Evolutionary conservation across 2,888 invertebrate genomes (phyloP), one percentile per base, ranked within the genome.

Genomic region (Hemicrepidius hirtus): DNA sequence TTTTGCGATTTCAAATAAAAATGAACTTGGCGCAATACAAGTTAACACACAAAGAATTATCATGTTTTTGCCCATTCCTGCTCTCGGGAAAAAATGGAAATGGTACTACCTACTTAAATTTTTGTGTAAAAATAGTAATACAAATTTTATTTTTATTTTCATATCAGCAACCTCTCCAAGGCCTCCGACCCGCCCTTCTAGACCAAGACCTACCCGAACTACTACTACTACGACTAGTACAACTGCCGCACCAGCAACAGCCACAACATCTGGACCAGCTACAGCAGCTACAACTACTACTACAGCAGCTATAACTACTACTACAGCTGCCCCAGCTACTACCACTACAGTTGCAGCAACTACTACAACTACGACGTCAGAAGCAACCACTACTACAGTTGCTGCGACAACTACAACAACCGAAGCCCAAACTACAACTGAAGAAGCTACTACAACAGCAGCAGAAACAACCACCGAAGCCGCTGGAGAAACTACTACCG

Each of bases 171-270:
- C 62, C 5, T 28, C 62, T 7, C 44, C 20, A 28, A 13, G 13
- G 13, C 37, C 7, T 16, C 62, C 62, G 13, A 21, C 62, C 0
- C 62, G 62, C n/a, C 62, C 62, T 44, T 12, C 59, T 5, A 59
- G 59, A 35, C 13, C 55, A 35, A 55, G 28, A 16, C 12, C 55
- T 9, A 55, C 35, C 0, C 6, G 9, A 18, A 55, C 55, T 10
- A 55, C 55, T 13, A 16, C 24, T 3, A 24, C 3, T 3, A 24
- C 24, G 5, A 24, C 24, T 3, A 5, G 3, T 3, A 5, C 24
- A 24, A 2, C 24, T 5, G 24, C 35, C n/a, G n/a, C n/a, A n/a
- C n/a, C 24, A 24, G 5, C 3, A 24, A 24, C 24, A 24, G 5
- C 24, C 2, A 5, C 24, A 24, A 5, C 24, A 24, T 5, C 24